Evolutionary conservation across 2,113 vertebrate species (phyloP).

Genomic region (Mormoops blainvillei): DNA sequence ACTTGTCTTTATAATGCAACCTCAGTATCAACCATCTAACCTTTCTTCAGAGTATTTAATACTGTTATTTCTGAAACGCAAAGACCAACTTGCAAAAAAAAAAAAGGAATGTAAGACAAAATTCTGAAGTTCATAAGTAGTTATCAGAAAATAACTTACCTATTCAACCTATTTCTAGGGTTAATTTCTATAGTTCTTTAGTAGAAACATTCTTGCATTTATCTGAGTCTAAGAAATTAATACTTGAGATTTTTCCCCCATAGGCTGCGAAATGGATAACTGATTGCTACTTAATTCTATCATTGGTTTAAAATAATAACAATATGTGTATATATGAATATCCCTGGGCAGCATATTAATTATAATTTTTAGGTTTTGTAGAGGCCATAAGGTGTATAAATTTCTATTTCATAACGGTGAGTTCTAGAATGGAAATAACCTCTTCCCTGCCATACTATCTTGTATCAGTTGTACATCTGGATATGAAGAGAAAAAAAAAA

Average conservation of each 20-base stretch:
- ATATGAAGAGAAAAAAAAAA: background rate
- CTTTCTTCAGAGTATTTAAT: slow-evolving; percentile 43
- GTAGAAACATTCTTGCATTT: background rate
- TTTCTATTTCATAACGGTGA: background rate
- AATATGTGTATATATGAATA: background rate
- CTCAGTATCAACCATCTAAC: slow-evolving; percentile 67
- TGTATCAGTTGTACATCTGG: background rate
- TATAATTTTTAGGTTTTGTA: background rate
- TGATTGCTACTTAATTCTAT: background rate
- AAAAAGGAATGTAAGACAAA: background rate
- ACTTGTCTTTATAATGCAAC: slow-evolving; percentile 68
- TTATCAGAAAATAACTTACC: background rate
- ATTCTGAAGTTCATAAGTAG: background rate
- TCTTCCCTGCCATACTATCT: background rate
- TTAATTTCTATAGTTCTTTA: background rate
- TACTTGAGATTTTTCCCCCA: background rate
- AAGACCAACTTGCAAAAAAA: slow-evolving; percentile 18
- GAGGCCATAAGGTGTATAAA: background rate
- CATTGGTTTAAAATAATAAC: background rate
- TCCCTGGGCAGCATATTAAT: background rate
- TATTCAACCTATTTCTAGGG: background rate
- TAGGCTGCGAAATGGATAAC: background rate
- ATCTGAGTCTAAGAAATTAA: background rate
- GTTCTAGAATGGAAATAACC: background rate
- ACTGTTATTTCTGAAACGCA: slow-evolving; percentile 70